Base-by-base conservation (phyloP, 2,888 invertebrate species). In the Lypha dubia region DNA sequence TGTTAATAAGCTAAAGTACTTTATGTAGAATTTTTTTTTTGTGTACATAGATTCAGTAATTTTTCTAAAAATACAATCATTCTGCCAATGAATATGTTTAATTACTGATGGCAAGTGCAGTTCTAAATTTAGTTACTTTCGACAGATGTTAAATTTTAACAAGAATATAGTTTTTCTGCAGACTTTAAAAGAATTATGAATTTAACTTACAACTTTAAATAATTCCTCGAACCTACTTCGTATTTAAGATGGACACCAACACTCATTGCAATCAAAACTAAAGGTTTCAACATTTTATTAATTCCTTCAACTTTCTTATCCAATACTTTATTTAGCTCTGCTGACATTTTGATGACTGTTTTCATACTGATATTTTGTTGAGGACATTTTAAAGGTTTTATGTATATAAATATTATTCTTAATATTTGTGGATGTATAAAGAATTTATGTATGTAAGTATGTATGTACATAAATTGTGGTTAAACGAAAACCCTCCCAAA, bases 241-340 rank as follows among this genome's bases (percentile, higher is more conserved):
- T 70, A 17, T 32, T 49, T 46, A 11, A 82, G 15, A 22, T 82
- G 76, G 13, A 77, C 63, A 6, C 82, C 82, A 49, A 76, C 20
- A 3, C 60, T 22, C 8, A 77, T n/a, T 11, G 76, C 49, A 22
- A 76, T 77, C 41, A 20, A 67, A 58, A 58, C 35, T 4, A 71
- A 49, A 1, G 82, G 56, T 35, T 60, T 71, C 28, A 77, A 20
- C 20, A 77, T 82, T 44, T 56, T 20, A 35, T 24, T 51, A 32
- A 51, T 63, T 65, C 41, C 53, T 24, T 6, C 22, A 56, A 67
- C 49, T 67, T 58, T 70, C 9, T 28, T 58, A 13, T 20, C 20
- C n/a, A 82, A 70, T 7, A 77, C n/a, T 71, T 76, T 67, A 67
- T 82, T 70, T 7, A 80, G 51, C 22, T 74, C 41, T 35, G n/a